Base-by-base conservation (phyloP, 2,113 vertebrate species). In the Hypomesus transpacificus region DNA sequence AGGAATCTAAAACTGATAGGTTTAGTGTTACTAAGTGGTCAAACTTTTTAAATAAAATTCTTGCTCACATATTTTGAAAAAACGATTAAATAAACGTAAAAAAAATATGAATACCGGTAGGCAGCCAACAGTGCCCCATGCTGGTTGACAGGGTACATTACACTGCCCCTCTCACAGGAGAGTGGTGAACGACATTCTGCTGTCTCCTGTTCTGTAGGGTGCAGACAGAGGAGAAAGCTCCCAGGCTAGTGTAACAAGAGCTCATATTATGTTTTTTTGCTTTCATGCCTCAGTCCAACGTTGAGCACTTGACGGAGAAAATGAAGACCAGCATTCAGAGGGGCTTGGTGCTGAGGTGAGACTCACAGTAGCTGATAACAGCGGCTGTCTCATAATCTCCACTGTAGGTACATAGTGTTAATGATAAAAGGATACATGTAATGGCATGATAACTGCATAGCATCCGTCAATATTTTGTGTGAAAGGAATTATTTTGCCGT, bases 291-390 rank as follows among this genome's bases (percentile, higher is more conserved):
- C 61, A 63, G 97, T 83, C 94, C 71, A 98, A 98, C 0, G 97
- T 99, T 59, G 94, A 95, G 71, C 97, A 98, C 83, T 87, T 99
- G 86, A 96, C 94, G 1, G 91, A 94, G 86, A 99, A 99, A 87
- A 99, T 99, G 96, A 98, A 99, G 91, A 96, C 94, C n/a, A 92
- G 88, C 78, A 96, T 99, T 80, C 96, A 99, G 82, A 92, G 97
- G 85, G 97, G 97, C 34, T 91, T 99, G 3, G 93, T 99, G 66
- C 93, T 99, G 78, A 96, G 97, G 97, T 98, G 83, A 80, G 61
- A 8, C 52, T 4, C 21, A 6, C n/a, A 14, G 14, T 11, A 50
- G 34, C 5, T 7, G 13, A 22, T 16, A 53, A 6, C 14, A 54
- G 28, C 28, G 61, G 5, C 34, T 16, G 31, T 4, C 31, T 14